Evolutionary conservation across 2,888 invertebrate species (phyloP).

Genomic region (Actias luna): DNA sequence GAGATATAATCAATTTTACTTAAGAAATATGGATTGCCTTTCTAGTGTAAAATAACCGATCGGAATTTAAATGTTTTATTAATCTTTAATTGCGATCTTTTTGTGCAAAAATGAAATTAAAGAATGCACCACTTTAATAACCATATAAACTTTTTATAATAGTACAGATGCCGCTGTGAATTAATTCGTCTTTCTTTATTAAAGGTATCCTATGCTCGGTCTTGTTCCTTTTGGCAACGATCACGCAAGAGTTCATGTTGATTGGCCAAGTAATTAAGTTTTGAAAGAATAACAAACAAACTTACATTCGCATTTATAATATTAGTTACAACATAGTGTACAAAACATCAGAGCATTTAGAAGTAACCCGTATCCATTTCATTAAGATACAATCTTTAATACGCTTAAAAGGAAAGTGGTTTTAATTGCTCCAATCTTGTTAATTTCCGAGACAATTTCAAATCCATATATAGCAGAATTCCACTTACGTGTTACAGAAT

Average conservation of each 20-base stretch:
- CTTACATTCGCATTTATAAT: too few relatives aligned
- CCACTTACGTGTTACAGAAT: too few relatives aligned
- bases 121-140: neutral
- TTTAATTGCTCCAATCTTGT: neutral
- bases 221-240: too few relatives aligned
- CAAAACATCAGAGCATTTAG: neutral
- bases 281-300: too few relatives aligned
- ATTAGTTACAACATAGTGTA: too few relatives aligned
- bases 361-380: neutral
- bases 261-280: too few relatives aligned
- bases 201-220: too few relatives aligned
- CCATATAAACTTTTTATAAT: neutral
- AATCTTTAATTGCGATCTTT: neutral
- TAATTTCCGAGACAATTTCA: neutral
- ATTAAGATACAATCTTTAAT: neutral
- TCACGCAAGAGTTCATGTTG: too few relatives aligned
- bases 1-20: slow-evolving; percentile 5
- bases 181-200: too few relatives aligned
- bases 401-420: neutral
- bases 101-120: neutral
- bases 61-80: neutral
- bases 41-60: neutral
- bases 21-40: neutral
- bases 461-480: too few relatives aligned
- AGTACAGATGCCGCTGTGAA: neutral